Percentiles rank a stretch among this genome's conserved stretches.
phyloP scores from a whole-genome alignment of 2,113 vertebrate genomes.

The Zonotrichia leucophrys region DNA sequence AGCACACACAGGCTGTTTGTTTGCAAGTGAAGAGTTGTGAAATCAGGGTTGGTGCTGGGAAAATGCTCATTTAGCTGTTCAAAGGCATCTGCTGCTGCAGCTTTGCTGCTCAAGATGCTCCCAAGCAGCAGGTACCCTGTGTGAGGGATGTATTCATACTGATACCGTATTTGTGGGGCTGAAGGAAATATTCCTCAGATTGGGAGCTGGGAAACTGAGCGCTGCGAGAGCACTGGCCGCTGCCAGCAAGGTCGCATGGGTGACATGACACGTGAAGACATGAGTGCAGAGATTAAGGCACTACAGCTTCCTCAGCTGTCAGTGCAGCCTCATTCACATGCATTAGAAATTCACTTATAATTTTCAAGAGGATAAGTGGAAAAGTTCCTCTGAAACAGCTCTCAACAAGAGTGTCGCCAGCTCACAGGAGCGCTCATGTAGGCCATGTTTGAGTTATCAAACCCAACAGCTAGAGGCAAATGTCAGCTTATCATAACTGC shows the following conservation, averaged over 20 bases:
- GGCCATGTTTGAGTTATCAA: conserved; percentile 13
- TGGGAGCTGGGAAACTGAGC: neutral
- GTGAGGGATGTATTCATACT: neutral
- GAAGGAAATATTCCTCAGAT: neutral
- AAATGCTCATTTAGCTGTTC: neutral
- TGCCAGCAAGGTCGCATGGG: accelerated
- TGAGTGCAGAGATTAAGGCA: neutral
- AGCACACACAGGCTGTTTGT: neutral
- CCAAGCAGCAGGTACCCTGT: accelerated
- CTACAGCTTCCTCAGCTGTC: neutral
- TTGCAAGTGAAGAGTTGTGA: neutral
- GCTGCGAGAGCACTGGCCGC: accelerated
- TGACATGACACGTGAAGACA: neutral
- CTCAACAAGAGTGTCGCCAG: neutral
- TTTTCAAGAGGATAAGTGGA: neutral
- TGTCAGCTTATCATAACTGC: conserved; percentile 36
- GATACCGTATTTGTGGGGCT: neutral
- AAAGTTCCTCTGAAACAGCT: neutral
- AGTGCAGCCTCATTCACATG: neutral
- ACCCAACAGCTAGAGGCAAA: conserved; percentile 45
- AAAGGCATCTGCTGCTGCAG: neutral
- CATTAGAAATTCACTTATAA: neutral
- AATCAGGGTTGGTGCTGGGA: neutral
- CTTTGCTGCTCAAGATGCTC: neutral
- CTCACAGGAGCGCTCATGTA: neutral